Conservation (phyloP, 2,888 invertebrate genomes). For the Ophion obscuratus region DNA sequence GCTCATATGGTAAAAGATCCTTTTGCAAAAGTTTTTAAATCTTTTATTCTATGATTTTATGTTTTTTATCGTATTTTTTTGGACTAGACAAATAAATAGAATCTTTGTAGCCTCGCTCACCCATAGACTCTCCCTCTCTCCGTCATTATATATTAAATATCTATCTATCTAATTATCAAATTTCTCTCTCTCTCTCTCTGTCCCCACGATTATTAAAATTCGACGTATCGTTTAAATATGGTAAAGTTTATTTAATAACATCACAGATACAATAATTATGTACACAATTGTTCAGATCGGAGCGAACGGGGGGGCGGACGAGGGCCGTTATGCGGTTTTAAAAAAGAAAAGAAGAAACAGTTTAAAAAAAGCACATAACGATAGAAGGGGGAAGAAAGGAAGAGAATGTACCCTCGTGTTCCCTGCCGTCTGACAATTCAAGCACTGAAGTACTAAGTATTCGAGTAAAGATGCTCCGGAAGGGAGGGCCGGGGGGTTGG, state of each 20-base stretch:
- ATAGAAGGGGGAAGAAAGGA: not conserved
- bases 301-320: conserved; percentile 17
- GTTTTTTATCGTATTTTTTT: too few species aligned
- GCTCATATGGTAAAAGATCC: too few species aligned
- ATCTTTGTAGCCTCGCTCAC: too few species aligned
- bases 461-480: conserved; percentile 75
- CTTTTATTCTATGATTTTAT: too few species aligned
- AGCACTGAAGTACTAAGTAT: conserved; percentile 80
- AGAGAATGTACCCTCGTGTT: conserved; percentile 31
- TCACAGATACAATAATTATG: conserved; percentile 83
- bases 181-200: not conserved
- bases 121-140: too few species aligned
- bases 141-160: too few species aligned
- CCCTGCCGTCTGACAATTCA: conserved; percentile 74
- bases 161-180: too few species aligned
- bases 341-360: not conserved
- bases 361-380: not conserved
- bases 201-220: conserved; percentile 36
- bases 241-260: conserved; percentile 83
- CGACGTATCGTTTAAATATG: conserved; percentile 78
- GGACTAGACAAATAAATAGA: too few species aligned
- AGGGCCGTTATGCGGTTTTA: not conserved
- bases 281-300: conserved; percentile 79
- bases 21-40: too few species aligned
- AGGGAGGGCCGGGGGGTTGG: conserved; percentile 59